Conservation (phyloP, 1,140 invertebrate genomes). For the Drosophila busckii region DNA sequence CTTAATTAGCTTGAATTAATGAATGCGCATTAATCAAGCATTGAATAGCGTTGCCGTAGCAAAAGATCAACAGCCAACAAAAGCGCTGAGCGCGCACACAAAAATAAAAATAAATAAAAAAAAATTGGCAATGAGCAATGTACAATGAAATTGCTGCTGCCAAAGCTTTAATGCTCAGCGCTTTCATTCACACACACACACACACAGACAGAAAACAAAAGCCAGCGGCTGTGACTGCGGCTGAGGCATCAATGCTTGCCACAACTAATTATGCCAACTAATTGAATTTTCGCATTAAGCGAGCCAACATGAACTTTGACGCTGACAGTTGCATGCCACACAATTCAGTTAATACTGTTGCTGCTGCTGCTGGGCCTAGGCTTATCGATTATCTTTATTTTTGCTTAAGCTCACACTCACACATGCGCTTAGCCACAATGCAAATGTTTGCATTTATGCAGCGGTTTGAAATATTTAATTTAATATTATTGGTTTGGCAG, state of each 20-base stretch:
- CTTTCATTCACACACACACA: slow-evolving; percentile 39
- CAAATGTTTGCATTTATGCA: slow-evolving; percentile 76
- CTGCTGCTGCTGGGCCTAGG: slow-evolving; percentile 31
- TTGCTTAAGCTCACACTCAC: slow-evolving; percentile 1
- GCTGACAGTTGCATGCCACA: slow-evolving; percentile 11
- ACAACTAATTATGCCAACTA: slow-evolving; percentile 77
- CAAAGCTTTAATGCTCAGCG: slow-evolving; percentile 27
- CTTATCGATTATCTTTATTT: slow-evolving; percentile 56
- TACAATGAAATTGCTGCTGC: slow-evolving; percentile 23
- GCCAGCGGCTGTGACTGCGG: slow-evolving; percentile 15
- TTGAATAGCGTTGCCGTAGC: slow-evolving; percentile 12
- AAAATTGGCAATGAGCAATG: too few relatives aligned
- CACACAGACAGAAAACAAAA: too few relatives aligned
- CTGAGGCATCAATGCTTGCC: slow-evolving; percentile 71
- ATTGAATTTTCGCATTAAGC: slow-evolving; percentile 77
- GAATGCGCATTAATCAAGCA: slow-evolving; percentile 68
- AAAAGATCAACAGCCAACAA: slow-evolving; percentile 69
- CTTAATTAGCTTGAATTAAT: slow-evolving; percentile 71
- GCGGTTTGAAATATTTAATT: slow-evolving; percentile 78
- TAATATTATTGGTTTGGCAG: slow-evolving; percentile 69
- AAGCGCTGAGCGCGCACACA: slow-evolving; percentile 15
- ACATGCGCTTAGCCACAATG: slow-evolving; percentile 20
- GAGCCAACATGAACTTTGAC: slow-evolving; percentile 17
- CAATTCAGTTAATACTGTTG: slow-evolving; percentile 56
- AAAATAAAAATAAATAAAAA: too few relatives aligned